phyloP scores from a whole-genome alignment of 2,113 vertebrate species.

The Dryoscopus gambensis region DNA sequence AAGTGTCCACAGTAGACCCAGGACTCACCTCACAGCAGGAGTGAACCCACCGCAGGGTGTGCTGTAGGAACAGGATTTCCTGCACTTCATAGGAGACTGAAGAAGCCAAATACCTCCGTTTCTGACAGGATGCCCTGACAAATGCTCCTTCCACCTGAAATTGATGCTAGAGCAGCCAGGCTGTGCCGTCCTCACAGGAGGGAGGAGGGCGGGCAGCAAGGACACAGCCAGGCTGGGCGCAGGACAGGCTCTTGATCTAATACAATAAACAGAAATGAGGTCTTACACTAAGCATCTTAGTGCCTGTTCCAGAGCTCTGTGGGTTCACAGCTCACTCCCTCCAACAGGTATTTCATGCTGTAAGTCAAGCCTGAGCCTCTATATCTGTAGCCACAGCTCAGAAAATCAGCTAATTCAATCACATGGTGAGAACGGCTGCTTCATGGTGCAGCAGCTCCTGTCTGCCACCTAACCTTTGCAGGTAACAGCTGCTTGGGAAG shows the following conservation, averaged over 20 bases:
- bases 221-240: accelerated
- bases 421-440: neutral
- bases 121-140: neutral
- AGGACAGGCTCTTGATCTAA: neutral
- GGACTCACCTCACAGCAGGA: neutral
- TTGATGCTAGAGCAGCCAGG: neutral
- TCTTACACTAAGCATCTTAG: neutral
- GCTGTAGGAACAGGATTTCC: accelerated
- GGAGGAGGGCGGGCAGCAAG: accelerated
- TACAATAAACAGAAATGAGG: neutral
- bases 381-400: neutral
- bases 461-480: neutral
- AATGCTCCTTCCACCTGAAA: neutral
- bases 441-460: neutral
- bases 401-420: neutral
- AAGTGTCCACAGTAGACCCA: accelerated
- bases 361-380: neutral
- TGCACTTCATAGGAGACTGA: accelerated
- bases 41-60: accelerated
- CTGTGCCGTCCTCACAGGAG: accelerated
- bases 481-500: neutral
- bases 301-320: neutral
- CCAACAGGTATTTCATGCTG: neutral
- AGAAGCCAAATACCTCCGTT: accelerated
- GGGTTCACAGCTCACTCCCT: neutral